Evolutionary conservation across 2,888 invertebrate species (phyloP).

Genomic region (Ophioninae sp.): DNA sequence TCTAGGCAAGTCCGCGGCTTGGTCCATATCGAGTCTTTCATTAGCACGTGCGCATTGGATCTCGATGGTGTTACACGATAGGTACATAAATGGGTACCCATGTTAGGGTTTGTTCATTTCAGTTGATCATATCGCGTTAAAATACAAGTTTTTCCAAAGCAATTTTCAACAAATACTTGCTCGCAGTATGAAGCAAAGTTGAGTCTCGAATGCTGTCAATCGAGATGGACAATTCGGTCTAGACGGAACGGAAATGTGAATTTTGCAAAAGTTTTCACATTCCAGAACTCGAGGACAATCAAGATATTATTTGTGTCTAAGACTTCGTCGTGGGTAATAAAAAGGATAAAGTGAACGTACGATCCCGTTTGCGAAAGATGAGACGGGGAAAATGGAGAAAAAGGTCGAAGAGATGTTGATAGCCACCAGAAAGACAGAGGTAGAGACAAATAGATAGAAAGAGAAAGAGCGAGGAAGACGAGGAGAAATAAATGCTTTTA

Average conservation of each 20-base stretch:
- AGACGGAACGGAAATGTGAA: slow-evolving; percentile 42
- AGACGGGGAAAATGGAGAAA: slow-evolving; percentile 7
- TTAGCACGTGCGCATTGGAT: background rate
- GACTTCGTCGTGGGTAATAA: slow-evolving; percentile 28
- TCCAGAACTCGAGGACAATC: slow-evolving; percentile 14
- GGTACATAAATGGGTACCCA: background rate
- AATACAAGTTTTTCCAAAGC: slow-evolving; percentile 43
- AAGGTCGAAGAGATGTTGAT: slow-evolving; percentile 7
- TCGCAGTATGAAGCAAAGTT: slow-evolving; percentile 40
- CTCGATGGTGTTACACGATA: background rate
- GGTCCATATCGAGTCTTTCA: background rate
- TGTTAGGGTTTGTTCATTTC: background rate
- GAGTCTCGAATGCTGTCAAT: slow-evolving; percentile 57
- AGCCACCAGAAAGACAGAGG: slow-evolving; percentile 8
- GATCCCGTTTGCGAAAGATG: slow-evolving; percentile 38
- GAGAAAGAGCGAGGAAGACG: slow-evolving; percentile 8
- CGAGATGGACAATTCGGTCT: slow-evolving; percentile 49
- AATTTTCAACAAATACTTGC: slow-evolving; percentile 28
- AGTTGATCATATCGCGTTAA: background rate
- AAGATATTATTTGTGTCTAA: slow-evolving; percentile 47
- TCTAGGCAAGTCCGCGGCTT: background rate
- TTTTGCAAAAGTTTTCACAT: slow-evolving; percentile 29
- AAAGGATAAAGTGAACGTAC: slow-evolving; percentile 10
- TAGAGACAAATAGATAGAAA: slow-evolving; percentile 5
- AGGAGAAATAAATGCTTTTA: slow-evolving; percentile 34